A percentile compares a stretch with the other conserved stretches of the same genome.
Conservation (phyloP, 2,797 vertebrate genomes). For the Hoplostethus mediterraneus region DNA sequence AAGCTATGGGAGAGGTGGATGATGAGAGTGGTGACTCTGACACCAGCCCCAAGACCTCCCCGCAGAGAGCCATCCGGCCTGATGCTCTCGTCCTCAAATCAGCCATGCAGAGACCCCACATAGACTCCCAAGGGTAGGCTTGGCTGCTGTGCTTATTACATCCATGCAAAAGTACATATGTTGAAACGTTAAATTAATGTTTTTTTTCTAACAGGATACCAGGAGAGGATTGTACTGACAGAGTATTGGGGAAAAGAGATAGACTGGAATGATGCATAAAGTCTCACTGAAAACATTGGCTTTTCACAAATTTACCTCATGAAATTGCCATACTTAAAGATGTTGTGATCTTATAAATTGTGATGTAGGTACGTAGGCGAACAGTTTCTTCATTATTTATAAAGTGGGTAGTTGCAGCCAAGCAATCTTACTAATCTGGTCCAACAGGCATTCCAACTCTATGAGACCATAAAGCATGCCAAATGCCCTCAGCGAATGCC, state of each 20-base stretch:
- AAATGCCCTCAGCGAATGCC: too few relatives aligned
- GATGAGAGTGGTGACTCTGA: slow-evolving; percentile 97
- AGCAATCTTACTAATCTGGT: too few relatives aligned
- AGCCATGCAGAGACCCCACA: slow-evolving; percentile 91
- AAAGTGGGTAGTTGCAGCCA: too few relatives aligned
- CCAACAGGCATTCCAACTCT: too few relatives aligned
- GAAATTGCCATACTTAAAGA: background rate
- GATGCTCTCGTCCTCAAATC: slow-evolving; percentile 94
- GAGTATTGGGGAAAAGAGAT: background rate
- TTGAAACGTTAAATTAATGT: background rate
- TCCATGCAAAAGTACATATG: background rate
- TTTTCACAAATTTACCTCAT: background rate
- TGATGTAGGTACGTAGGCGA: too few relatives aligned
- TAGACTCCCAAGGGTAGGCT: slow-evolving; percentile 93
- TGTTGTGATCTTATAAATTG: too few relatives aligned
- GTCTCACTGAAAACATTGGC: background rate
- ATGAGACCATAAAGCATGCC: too few relatives aligned
- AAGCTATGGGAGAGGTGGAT: slow-evolving; percentile 96
- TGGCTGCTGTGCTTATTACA: background rate
- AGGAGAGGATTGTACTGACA: background rate
- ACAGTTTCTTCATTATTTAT: too few relatives aligned
- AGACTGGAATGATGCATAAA: background rate
- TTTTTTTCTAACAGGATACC: background rate
- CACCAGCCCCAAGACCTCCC: slow-evolving; percentile 93
- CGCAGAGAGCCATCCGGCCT: slow-evolving; percentile 88